phyloP scores from a whole-genome alignment of 2,888 invertebrate species.

The Phorcus lineatus region DNA sequence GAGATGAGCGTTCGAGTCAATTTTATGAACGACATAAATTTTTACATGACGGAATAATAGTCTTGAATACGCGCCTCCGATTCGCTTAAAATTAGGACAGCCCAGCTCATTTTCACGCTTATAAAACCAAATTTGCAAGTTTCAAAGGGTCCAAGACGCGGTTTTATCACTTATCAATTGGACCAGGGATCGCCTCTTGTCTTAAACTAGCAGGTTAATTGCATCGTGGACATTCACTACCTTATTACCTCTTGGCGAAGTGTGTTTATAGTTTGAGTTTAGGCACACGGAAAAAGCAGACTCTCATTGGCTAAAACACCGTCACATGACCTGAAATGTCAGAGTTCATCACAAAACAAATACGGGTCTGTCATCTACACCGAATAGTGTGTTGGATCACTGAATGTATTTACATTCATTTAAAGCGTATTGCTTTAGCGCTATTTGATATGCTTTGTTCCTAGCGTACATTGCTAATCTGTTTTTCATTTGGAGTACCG shows the following conservation, averaged over 20 bases:
- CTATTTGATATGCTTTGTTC: slow-evolving; percentile 16
- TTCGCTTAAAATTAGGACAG: background rate
- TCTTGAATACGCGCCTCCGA: background rate
- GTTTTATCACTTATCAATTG: slow-evolving; percentile 15
- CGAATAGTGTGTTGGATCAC: slow-evolving; percentile 13
- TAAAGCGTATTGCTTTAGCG: slow-evolving; percentile 6
- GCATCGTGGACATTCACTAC: background rate
- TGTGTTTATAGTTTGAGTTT: slow-evolving; percentile 6
- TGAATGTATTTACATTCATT: slow-evolving; percentile 23
- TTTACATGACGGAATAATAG: slow-evolving; percentile 14
- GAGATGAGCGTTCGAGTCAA: background rate
- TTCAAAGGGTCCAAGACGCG: background rate
- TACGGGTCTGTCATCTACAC: slow-evolving; percentile 16
- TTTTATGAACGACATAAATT: slow-evolving; percentile 22
- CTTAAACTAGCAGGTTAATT: slow-evolving; percentile 16
- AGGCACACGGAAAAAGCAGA: slow-evolving; percentile 6
- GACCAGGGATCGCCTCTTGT: background rate
- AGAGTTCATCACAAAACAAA: slow-evolving; percentile 22
- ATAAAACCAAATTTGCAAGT: slow-evolving; percentile 15
- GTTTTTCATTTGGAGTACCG: slow-evolving; percentile 22
- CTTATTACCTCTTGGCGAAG: background rate
- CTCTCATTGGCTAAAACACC: slow-evolving; percentile 9
- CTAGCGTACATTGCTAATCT: background rate
- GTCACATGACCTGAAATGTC: slow-evolving; percentile 22
- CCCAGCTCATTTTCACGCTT: background rate